These are phyloP conservation scores for Cataglyphis rosenhaueri DNA, from an alignment of 2,888 invertebrate species.

Conservation along the genomic window DNA sequence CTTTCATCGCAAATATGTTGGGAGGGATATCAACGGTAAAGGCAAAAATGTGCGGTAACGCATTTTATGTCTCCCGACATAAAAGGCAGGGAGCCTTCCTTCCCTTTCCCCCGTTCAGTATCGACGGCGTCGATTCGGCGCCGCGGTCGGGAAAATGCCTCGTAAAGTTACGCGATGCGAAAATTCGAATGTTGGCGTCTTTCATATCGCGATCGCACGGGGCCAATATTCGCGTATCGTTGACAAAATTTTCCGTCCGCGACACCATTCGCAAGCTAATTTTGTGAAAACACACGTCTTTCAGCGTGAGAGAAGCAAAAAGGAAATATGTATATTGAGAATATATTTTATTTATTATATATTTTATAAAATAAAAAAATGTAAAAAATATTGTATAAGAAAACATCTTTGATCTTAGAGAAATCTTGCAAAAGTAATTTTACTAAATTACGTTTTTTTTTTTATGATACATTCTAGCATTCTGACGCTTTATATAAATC, in stretches of 20 bases:
- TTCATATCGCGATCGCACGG: not conserved
- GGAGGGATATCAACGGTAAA: not conserved
- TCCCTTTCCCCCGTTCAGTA: not conserved
- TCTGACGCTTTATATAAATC: not conserved
- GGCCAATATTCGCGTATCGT: conserved; percentile 14
- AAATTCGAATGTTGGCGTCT: conserved; percentile 38
- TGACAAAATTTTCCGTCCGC: conserved; percentile 14
- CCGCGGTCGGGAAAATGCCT: conserved; percentile 36
- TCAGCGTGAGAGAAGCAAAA: not conserved
- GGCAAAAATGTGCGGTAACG: conserved; percentile 40
- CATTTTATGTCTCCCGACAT: conserved; percentile 44
- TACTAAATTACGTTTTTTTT: conserved; percentile 19
- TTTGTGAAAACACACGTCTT: not conserved
- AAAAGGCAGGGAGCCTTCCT: conserved; percentile 30
- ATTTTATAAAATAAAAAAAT: conserved; percentile 1
- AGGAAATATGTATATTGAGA: not conserved
- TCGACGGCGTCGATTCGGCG: conserved; percentile 35
- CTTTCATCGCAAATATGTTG: conserved; percentile 52
- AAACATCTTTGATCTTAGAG: not conserved
- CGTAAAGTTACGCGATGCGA: conserved; percentile 47
- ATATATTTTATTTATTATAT: too few species aligned
- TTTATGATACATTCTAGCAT: not conserved
- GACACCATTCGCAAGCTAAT: not conserved
- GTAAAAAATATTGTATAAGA: not conserved
- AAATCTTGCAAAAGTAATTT: conserved; percentile 9